Evolutionary conservation across 2,888 invertebrate species (phyloP), one percentile per base, ranked within the genome.

Genomic region (Euphydryas editha): DNA sequence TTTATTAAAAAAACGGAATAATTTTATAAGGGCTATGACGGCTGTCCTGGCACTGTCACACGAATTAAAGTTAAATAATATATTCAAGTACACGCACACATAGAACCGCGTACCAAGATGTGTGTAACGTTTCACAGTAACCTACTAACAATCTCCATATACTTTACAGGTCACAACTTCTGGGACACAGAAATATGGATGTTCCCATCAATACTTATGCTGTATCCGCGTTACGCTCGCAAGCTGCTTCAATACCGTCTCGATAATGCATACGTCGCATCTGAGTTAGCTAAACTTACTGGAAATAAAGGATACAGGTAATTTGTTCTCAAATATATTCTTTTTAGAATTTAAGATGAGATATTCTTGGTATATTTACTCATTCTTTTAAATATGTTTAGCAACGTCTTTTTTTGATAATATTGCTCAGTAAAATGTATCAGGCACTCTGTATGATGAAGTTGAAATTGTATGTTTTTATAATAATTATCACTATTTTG

Each of bases 151-250:
- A 8, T 17, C 30, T n/a, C 8, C 4, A 30, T 39, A 20, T 1
- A 21, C 15, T 30, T 58, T 46, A 3, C 87, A 90, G 95, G 95
- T 15, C 95, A 95, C 75, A 94, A 93, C 72, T 94, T 94, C 78
- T 94, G 94, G 94, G 95, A 95, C 71, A 94, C 94, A 0, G 95
- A 95, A 79, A 93, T 93, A 54, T 95, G 94, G 94, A 94, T 95
- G 93, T 90, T 93, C 59, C 94, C 94, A 0, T 82, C 89, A 0
- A 93, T 94, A 6, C 81, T 94, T 11, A 81, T 94, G 30, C 78
- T 94, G 7, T 89, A 93, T 54, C 93, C 93, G 0, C 75, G 81
- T 6, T 93, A 93, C 76, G 93, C 91, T 0, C 85, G 88, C 51
- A 80, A 83, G 15, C 78, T 94, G 44, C 81, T 94, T 0, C 89